Percentiles rank a stretch among this genome's conserved stretches.
phyloP scores from a whole-genome alignment of 2,797 vertebrate genomes.

The Anisognathus igniventris region DNA sequence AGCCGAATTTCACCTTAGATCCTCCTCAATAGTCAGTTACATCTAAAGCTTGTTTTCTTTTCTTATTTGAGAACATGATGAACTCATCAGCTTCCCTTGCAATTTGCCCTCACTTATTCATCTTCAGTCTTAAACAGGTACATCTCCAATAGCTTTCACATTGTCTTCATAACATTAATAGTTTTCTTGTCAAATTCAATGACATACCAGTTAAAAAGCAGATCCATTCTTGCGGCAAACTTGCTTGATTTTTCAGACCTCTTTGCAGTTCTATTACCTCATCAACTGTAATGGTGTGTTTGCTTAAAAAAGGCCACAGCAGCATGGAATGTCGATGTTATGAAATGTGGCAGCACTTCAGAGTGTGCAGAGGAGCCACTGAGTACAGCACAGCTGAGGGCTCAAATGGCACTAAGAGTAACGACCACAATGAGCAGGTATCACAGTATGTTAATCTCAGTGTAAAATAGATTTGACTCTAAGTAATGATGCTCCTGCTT shows the following conservation, averaged over 20 bases:
- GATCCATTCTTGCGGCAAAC: neutral
- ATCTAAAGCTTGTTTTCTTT: neutral
- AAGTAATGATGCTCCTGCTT: conserved; percentile 40
- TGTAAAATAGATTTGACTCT: conserved; percentile 49
- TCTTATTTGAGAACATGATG: neutral
- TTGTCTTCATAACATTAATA: neutral
- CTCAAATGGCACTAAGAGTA: neutral
- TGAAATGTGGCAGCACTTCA: neutral
- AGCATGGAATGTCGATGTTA: neutral
- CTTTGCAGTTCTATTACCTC: neutral
- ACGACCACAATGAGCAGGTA: conserved; percentile 9
- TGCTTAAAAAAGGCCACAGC: neutral
- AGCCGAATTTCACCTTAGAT: neutral
- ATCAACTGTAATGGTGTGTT: neutral
- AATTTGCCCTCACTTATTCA: neutral
- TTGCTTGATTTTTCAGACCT: neutral
- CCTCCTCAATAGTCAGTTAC: neutral
- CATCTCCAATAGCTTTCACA: neutral
- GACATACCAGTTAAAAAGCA: neutral
- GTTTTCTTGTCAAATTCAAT: neutral
- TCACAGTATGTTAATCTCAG: conserved; percentile 21
- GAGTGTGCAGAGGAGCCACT: neutral
- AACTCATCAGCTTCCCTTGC: neutral
- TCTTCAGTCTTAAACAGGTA: neutral
- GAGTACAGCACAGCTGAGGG: neutral